Evolutionary conservation across 2,113 vertebrate genomes (phyloP).

Genomic region (Leucosticte australis): DNA sequence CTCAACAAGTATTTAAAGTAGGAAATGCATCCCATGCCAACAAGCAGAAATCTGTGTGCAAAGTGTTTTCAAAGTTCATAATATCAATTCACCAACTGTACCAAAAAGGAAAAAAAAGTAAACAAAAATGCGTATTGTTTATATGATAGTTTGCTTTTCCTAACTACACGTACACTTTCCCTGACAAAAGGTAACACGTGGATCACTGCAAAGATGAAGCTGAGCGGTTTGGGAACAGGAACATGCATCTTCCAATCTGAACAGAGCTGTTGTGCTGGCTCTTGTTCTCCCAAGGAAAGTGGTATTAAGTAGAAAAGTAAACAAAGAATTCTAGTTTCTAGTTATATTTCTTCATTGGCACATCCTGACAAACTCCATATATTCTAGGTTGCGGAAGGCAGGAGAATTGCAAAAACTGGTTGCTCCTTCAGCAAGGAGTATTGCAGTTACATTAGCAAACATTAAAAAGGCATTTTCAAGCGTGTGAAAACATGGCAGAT

Average conservation of each 20-base stretch:
- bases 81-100: background rate
- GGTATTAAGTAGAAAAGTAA: background rate
- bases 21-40: background rate
- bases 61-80: background rate
- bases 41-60: background rate
- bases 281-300: background rate
- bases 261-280: background rate
- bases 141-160: background rate
- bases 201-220: background rate
- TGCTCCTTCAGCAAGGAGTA: background rate
- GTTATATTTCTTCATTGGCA: background rate
- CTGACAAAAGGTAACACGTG: background rate
- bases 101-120: background rate
- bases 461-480: background rate
- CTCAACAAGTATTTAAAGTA: background rate
- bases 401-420: background rate
- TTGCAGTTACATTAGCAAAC: background rate
- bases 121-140: background rate
- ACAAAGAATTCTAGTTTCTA: background rate
- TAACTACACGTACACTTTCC: background rate
- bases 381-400: background rate
- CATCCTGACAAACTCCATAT: background rate
- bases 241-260: background rate
- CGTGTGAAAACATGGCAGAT: background rate
- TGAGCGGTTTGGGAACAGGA: accelerated